Evolutionary conservation across 2,113 vertebrate species (phyloP).

Genomic region (Indicator indicator): DNA sequence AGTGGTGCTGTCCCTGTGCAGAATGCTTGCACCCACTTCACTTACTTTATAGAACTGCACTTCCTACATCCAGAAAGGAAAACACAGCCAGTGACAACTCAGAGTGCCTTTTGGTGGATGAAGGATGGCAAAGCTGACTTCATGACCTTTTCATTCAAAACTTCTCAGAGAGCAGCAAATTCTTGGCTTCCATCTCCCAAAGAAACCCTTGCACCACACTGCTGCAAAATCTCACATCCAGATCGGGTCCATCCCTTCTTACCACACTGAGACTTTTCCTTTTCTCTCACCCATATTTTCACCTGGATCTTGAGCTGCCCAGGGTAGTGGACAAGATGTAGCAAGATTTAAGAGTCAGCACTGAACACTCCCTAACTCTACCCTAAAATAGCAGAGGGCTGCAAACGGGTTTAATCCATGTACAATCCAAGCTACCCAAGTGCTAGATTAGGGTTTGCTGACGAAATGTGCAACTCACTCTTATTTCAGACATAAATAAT

Average conservation of each 20-base stretch:
- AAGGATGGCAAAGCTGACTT: background rate
- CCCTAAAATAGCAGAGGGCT: background rate
- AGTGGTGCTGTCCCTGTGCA: background rate
- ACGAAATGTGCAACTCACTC: background rate
- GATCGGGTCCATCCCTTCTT: background rate
- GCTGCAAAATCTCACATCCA: background rate
- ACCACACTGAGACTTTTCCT: background rate
- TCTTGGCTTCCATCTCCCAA: background rate
- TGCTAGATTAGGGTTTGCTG: background rate
- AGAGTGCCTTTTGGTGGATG: background rate
- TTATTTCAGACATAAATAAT: background rate
- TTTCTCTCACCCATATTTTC: background rate
- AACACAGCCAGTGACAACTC: background rate
- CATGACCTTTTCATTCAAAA: background rate
- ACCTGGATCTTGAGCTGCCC: background rate
- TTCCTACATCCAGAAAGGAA: background rate
- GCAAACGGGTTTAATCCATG: background rate
- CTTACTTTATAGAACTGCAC: background rate
- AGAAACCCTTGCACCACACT: fast-evolving
- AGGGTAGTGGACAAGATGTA: background rate
- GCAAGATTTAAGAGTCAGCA: background rate
- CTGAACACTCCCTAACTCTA: background rate
- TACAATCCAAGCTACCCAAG: background rate
- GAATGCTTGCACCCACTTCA: background rate
- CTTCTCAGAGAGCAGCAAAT: background rate